Evolutionary conservation across 2,797 vertebrate species (phyloP).

Genomic region (Argentina silus): DNA sequence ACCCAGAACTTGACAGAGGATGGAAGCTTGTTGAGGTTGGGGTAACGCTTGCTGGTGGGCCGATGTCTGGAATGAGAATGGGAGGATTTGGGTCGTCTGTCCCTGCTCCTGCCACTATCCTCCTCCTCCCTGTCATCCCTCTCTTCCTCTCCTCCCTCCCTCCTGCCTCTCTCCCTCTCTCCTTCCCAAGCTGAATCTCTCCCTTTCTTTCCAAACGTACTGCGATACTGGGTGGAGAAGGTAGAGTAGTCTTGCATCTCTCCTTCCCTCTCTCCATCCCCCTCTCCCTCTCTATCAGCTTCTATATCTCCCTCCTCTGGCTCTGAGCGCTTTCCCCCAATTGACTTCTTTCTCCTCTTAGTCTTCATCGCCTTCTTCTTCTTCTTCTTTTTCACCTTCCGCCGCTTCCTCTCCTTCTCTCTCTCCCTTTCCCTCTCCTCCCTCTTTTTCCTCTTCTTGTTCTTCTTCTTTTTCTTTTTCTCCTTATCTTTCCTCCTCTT

Average conservation of each 20-base stretch:
- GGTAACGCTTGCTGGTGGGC: constrained; percentile 74
- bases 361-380: constrained; percentile 70
- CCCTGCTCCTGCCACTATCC: constrained; percentile 73
- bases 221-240: constrained; percentile 76
- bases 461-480: constrained; percentile 73
- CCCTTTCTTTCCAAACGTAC: constrained; percentile 77
- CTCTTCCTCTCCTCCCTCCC: constrained; percentile 60
- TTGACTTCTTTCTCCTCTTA: constrained; percentile 77
- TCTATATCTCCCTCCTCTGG: constrained; percentile 80
- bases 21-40: constrained; percentile 82
- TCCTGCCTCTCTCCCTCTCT: constrained; percentile 72
- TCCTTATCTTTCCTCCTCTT: constrained; percentile 81
- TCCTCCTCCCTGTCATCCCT: constrained; percentile 76
- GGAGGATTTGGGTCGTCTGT: constrained; percentile 72
- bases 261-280: constrained; percentile 74
- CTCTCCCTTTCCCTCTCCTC: constrained; percentile 75
- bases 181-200: constrained; percentile 77
- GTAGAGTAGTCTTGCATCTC: constrained; percentile 77
- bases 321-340: constrained; percentile 74
- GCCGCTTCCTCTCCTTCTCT: constrained; percentile 77
- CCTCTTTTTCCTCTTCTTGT: constrained; percentile 81
- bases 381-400: constrained; percentile 82
- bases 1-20: constrained; percentile 85
- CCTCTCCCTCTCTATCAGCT: constrained; percentile 76
- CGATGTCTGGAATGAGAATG: constrained; percentile 69